These are phyloP conservation scores for Pediacus dermestoides DNA, from an alignment of 2,888 invertebrate genomes.

Conservation along the genomic window DNA sequence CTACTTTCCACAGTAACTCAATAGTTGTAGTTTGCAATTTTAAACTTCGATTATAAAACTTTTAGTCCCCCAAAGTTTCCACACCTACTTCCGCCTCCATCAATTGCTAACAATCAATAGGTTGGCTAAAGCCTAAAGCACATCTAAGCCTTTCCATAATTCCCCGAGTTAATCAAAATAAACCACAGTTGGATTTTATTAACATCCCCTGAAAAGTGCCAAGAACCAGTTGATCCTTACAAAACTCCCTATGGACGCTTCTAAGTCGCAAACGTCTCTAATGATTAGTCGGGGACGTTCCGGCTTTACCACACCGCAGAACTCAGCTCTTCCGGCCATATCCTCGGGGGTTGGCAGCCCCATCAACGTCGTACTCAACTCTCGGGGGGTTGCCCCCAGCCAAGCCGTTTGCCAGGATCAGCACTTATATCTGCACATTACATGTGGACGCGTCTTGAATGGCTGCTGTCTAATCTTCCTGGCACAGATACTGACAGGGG, in stretches of 20 bases:
- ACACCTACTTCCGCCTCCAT: too few species aligned
- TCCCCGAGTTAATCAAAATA: too few species aligned
- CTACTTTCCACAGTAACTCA: too few species aligned
- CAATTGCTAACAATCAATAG: too few species aligned
- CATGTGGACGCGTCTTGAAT: slow-evolving; percentile 2
- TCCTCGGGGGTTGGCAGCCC: slow-evolving; percentile 2
- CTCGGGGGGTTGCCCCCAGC: neutral
- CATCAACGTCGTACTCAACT: slow-evolving; percentile 2
- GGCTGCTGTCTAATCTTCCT: slow-evolving; percentile 1
- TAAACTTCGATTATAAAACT: too few species aligned
- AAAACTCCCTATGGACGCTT: neutral
- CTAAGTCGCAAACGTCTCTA: neutral
- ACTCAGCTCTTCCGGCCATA: neutral
- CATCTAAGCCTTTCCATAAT: too few species aligned
- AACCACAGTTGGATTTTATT: neutral
- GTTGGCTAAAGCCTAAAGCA: too few species aligned
- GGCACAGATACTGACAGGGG: too few species aligned
- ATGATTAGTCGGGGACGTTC: slow-evolving; percentile 3
- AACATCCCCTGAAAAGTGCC: neutral
- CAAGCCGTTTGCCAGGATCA: slow-evolving; percentile 2
- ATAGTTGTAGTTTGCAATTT: too few species aligned
- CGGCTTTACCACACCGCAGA: slow-evolving; percentile 1
- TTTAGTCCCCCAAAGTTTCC: too few species aligned
- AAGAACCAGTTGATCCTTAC: slow-evolving; percentile 1
- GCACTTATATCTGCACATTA: slow-evolving; percentile 1